Base-by-base conservation (phyloP, 1,140 invertebrate genomes). In the Drosophila burlai region DNA sequence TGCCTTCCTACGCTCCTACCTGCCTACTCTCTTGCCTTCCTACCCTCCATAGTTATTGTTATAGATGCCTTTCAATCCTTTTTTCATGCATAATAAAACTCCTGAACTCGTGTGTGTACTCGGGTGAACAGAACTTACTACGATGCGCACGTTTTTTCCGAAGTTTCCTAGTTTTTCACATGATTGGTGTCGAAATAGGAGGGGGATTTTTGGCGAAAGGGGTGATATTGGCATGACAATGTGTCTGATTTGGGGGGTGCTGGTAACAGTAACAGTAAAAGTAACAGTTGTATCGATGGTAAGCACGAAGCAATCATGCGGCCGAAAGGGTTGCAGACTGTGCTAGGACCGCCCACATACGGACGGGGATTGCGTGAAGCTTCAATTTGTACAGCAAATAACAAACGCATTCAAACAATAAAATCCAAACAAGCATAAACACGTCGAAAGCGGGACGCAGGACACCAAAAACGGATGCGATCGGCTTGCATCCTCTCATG, bases 361-460 rank as follows among this genome's bases (percentile, higher is more conserved):
- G 2, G 18, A 31, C 49, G 63, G 31, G 26, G 6, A 24, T 42
- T 36, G 67, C 69, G 67, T 38, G 55, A 73, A 73, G 69, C 69
- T 73, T 73, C 45, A 43, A 73, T 73, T 81, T 81, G 29, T 84
- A 81, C 85, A 90, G 85, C 84, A 81, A 85, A 64, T 78, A 76
- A 77, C 67, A 80, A 87, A 87, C 62, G 76, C 66, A 71, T 80
- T 80, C 26, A 61, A 81, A 83, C 72, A 52, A 79, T 79, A 61
- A 62, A 90, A 90, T 84, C 79, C 65, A 85, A 89, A 89, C 85
- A 90, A 89, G 85, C 85, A 90, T 89, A 89, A 89, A 72, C 80
- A 86, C 83, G 18, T 73, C 67, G 72, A 80, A 57, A 58, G 61
- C 57, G 38, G 49, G 76, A 50, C 63, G 45, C 62, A 38, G 52